A percentile compares a stretch with the other conserved stretches of the same genome.
phyloP scores from a whole-genome alignment of 2,797 vertebrate species.

The Ptychobarbus kaznakovi region DNA sequence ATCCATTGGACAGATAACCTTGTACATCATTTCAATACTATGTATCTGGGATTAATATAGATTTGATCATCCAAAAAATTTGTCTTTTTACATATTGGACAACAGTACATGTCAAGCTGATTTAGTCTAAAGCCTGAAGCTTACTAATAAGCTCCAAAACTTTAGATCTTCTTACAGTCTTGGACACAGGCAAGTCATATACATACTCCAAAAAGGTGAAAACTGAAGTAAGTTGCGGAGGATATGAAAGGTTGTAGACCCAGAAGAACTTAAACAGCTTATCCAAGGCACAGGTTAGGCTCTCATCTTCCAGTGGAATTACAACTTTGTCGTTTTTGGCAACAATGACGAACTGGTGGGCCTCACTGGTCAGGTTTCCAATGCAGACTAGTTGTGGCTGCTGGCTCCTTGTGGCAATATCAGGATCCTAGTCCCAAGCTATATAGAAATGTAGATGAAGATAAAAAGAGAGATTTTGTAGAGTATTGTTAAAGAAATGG shows the following conservation, averaged over 20 bases:
- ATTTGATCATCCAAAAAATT: neutral
- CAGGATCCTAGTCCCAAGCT: constrained; percentile 6
- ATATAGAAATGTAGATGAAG: constrained; percentile 1
- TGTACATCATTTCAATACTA: too few relatives aligned
- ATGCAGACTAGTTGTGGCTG: constrained; percentile 21
- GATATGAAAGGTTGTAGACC: constrained; percentile 35
- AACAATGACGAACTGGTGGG: neutral
- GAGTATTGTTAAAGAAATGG: too few relatives aligned
- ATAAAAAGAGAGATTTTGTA: too few relatives aligned
- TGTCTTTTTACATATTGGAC: constrained; percentile 4
- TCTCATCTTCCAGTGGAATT: constrained; percentile 38
- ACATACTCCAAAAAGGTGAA: constrained; percentile 39
- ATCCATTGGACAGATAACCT: too few relatives aligned
- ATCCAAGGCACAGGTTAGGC: constrained; percentile 35
- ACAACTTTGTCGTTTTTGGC: constrained; percentile 19
- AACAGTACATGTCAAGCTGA: neutral
- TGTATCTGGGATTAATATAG: neutral
- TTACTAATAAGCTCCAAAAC: constrained; percentile 30
- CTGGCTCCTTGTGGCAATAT: neutral
- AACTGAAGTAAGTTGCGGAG: constrained; percentile 39
- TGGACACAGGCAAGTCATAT: constrained; percentile 35
- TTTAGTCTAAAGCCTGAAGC: constrained; percentile 13
- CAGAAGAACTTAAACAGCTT: constrained; percentile 44
- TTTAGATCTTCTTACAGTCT: constrained; percentile 5
- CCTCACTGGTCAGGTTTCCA: neutral